These are phyloP conservation scores for Mesoligia furuncula DNA, from an alignment of 2,888 invertebrate species.

Conservation along the genomic window DNA sequence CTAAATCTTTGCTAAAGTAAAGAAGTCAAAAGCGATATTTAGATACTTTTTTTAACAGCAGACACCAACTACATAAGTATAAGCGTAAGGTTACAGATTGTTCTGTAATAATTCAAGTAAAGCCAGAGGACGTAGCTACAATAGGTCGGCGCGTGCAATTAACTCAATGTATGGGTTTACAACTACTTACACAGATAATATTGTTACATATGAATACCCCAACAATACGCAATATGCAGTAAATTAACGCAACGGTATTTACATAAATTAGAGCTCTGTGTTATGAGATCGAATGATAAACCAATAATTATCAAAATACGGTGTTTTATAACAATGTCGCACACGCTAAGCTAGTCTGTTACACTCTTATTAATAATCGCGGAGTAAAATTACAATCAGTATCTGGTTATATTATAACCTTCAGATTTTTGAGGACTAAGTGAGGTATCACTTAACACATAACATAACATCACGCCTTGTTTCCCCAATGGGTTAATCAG, in stretches of 20 bases:
- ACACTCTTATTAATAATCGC: neutral
- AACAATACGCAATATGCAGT: slow-evolving; percentile 4
- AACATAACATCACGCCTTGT: neutral
- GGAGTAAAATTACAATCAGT: neutral
- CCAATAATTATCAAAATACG: neutral
- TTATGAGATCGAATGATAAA: neutral
- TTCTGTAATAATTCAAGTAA: neutral
- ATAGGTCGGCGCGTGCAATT: neutral
- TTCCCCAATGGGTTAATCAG: neutral
- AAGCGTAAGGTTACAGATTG: neutral
- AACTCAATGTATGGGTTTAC: slow-evolving; percentile 1
- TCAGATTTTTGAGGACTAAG: neutral
- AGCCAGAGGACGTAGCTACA: neutral
- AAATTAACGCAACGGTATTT: neutral
- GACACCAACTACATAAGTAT: neutral
- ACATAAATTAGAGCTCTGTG: neutral
- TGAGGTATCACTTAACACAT: neutral
- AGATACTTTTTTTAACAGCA: neutral
- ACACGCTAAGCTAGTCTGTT: neutral
- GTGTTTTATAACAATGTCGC: neutral
- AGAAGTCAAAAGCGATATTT: neutral
- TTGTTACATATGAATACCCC: neutral
- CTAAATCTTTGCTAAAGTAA: too few relatives aligned
- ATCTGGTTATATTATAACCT: too few relatives aligned
- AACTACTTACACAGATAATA: slow-evolving; percentile 17